Base-by-base conservation (phyloP, 2,797 vertebrate species). In the Phoeniculus purpureus region DNA sequence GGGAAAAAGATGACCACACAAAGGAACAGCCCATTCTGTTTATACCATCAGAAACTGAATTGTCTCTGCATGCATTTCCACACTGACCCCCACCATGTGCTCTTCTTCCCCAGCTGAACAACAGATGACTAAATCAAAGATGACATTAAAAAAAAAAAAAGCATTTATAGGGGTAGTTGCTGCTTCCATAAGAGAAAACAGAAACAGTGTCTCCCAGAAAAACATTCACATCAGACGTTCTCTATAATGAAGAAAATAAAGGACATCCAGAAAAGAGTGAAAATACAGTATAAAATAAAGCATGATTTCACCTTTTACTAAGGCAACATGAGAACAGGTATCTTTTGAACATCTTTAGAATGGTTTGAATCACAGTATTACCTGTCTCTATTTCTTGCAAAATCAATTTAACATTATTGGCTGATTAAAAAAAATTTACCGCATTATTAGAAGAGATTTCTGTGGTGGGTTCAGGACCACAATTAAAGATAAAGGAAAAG, bases 1-100 rank as follows among this genome's bases (percentile, higher is more conserved):
- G 14, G 6, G 12, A 29, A 78, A 72, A 0, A 62, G 9, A 31
- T 12, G 14, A 45, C 7, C 21, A 8, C 9, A 68, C 1, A 1
- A 87, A 70, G 23, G 16, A 83, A 52, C 15, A 50, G n/a, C 7
- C 3, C 51, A 15, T 9, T 59, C 40, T 54, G 17, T 40, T 71
- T 78, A 48, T n/a, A 85, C 14, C 25, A 74, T 3, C 18, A 85
- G 20, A 11, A 92, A 51, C 10, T 15, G 27, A 87, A 80, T 3
- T 26, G 12, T 13, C 55, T 67, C 51, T 16, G 22, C 32, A 27
- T 25, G 7, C 11, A 21, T 55, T 72, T 73, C 18, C 27, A 23
- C 58, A 40, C 21, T 40, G 54, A 65, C 6, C 13, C 52, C n/a
- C n/a, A n/a, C n/a, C 51, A 10, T 11, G 6, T 9, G 7, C 32